Percentiles rank a stretch among this genome's conserved stretches.
phyloP scores from a whole-genome alignment of 2,113 vertebrate genomes.

The Gallinago jamesoni region DNA sequence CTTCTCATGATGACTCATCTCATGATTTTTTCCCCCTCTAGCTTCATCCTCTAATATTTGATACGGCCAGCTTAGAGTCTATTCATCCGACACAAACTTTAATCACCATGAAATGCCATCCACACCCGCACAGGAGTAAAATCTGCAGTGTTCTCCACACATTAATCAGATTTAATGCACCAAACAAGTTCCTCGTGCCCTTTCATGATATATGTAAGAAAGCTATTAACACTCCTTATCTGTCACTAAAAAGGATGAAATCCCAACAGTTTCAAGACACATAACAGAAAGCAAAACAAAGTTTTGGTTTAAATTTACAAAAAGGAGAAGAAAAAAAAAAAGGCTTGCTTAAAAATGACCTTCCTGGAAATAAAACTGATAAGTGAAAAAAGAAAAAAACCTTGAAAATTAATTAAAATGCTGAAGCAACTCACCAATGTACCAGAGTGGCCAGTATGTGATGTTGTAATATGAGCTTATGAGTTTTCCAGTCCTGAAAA shows the following conservation, averaged over 20 bases:
- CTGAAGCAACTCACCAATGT: conserved; percentile 86
- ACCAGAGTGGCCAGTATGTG: conserved; percentile 92
- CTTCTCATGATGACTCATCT: background rate
- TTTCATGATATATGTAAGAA: accelerated
- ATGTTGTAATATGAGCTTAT: conserved; percentile 90
- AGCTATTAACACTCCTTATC: background rate
- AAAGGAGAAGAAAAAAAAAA: no score
- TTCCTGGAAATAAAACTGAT: background rate
- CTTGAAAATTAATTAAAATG: background rate
- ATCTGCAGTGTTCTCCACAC: background rate
- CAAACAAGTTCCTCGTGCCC: background rate
- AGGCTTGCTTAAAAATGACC: accelerated
- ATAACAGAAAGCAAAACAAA: background rate
- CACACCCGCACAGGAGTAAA: background rate
- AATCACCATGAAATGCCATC: background rate
- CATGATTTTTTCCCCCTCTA: background rate
- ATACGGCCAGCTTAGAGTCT: background rate
- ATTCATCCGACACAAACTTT: background rate
- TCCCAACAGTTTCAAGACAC: background rate
- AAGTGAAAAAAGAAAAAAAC: background rate
- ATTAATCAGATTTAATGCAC: background rate
- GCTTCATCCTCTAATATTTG: background rate
- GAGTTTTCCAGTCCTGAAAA: conserved; percentile 88
- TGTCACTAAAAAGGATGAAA: background rate
- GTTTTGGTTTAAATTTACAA: background rate